Evolutionary conservation across 2,888 invertebrate species (phyloP).

Genomic region (Xylota sylvarum): DNA sequence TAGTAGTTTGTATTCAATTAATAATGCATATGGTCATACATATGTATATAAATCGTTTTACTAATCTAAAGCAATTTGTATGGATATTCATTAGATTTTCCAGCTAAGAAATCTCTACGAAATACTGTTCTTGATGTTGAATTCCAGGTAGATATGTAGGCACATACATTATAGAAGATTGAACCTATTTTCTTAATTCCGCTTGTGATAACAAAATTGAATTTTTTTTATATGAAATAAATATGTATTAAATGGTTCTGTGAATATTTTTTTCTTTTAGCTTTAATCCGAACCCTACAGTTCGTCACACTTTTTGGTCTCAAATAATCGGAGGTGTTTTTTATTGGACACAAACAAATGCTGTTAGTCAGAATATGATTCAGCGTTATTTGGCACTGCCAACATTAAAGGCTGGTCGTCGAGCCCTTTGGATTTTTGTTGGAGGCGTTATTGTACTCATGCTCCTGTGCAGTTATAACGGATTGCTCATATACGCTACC

Average conservation of each 20-base stretch:
- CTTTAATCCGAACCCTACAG: conserved; percentile 91
- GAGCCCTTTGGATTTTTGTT: conserved; percentile 87
- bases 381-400: conserved; percentile 93
- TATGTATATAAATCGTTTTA: too few species aligned
- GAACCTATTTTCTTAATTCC: too few species aligned
- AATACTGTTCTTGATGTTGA: too few species aligned
- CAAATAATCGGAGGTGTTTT: conserved; percentile 91
- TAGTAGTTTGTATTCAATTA: too few species aligned
- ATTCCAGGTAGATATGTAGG: too few species aligned
- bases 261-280: conserved; percentile 84
- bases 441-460: conserved; percentile 86
- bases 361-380: conserved; percentile 94
- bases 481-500: conserved; percentile 88
- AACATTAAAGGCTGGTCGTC: conserved; percentile 87
- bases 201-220: too few species aligned
- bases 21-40: too few species aligned
- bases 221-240: neutral
- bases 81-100: too few species aligned
- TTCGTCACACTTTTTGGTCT: conserved; percentile 93
- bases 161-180: too few species aligned
- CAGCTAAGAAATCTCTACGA: too few species aligned
- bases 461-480: conserved; percentile 87
- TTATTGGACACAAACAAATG: conserved; percentile 92
- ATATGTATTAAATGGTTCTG: too few species aligned
- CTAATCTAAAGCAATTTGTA: too few species aligned